These are phyloP conservation scores for Drosophila willistoni DNA, from an alignment of 1,140 invertebrate species.

Conservation along the genomic window DNA sequence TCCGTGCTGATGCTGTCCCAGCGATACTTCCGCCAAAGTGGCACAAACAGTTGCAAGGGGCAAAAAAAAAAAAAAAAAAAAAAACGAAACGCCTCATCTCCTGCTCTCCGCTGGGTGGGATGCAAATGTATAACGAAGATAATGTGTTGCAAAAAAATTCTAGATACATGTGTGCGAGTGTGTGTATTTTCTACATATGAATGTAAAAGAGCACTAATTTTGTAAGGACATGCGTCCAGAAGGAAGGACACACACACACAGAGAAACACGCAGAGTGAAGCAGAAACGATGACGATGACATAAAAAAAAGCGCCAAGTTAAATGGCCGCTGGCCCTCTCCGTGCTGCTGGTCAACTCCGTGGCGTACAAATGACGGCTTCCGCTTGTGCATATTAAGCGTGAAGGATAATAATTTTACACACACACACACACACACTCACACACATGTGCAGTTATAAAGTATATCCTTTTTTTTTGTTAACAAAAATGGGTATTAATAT, in stretches of 20 bases:
- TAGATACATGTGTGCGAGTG: conserved; percentile 37
- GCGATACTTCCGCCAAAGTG: conserved; percentile 78
- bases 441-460: conserved; percentile 52
- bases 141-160: conserved; percentile 71
- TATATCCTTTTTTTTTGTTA: conserved; percentile 50
- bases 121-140: conserved; percentile 56
- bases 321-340: conserved; percentile 68
- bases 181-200: conserved; percentile 44
- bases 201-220: conserved; percentile 75
- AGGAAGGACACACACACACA: conserved; percentile 45
- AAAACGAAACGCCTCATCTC: too few relatives aligned
- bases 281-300: conserved; percentile 11
- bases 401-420: conserved; percentile 80
- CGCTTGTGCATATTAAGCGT: conserved; percentile 81
- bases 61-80: conserved; percentile 41
- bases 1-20: conserved; percentile 65
- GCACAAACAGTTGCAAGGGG: conserved; percentile 58
- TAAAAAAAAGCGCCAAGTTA: conserved; percentile 61
- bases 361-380: conserved; percentile 81
- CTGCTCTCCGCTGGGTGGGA: conserved; percentile 1
- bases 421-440: conserved; percentile 41
- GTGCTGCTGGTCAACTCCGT: conserved; percentile 52
- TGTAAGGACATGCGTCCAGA: conserved; percentile 70
- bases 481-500: conserved; percentile 80
- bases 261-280: conserved; percentile 3